phyloP scores from a whole-genome alignment of 1,140 invertebrate genomes.

The Diabrotica undecimpunctata region DNA sequence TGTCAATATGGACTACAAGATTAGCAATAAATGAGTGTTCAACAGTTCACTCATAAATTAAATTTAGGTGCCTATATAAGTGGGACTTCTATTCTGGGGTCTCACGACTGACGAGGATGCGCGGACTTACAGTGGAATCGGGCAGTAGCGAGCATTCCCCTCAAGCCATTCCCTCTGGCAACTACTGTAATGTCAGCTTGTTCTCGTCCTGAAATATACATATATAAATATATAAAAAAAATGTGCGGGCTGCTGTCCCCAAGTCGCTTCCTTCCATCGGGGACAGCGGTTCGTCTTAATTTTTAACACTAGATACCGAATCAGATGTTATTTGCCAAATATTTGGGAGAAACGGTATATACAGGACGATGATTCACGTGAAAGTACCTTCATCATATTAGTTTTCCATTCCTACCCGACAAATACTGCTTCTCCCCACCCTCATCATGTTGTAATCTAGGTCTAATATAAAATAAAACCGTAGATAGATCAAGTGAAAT shows the following conservation, averaged over 20 bases:
- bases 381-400: no score
- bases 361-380: no score
- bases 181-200: conserved; percentile 4
- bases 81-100: conserved; percentile 26
- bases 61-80: conserved; percentile 44
- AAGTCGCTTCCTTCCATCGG: conserved; percentile 18
- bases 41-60: conserved; percentile 37
- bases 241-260: conserved; percentile 12
- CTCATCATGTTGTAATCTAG: conserved; percentile 42
- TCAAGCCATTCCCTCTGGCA: not conserved
- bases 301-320: conserved; percentile 29
- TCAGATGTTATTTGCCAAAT: conserved; percentile 44
- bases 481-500: conserved; percentile 35
- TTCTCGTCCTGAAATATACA: conserved; percentile 14
- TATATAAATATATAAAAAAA: not conserved
- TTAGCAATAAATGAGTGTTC: conserved; percentile 45
- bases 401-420: not conserved
- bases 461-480: conserved; percentile 39
- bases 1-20: conserved; percentile 39
- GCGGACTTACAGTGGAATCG: conserved; percentile 5
- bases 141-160: not conserved
- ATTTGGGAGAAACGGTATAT: conserved; percentile 36
- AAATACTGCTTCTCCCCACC: conserved; percentile 39
- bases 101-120: conserved; percentile 19
- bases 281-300: conserved; percentile 21